Percentiles rank a stretch among this genome's conserved stretches.
Evolutionary conservation across 2,113 vertebrate genomes (phyloP).

Genomic region (Cyprinodon brontotheroides): DNA sequence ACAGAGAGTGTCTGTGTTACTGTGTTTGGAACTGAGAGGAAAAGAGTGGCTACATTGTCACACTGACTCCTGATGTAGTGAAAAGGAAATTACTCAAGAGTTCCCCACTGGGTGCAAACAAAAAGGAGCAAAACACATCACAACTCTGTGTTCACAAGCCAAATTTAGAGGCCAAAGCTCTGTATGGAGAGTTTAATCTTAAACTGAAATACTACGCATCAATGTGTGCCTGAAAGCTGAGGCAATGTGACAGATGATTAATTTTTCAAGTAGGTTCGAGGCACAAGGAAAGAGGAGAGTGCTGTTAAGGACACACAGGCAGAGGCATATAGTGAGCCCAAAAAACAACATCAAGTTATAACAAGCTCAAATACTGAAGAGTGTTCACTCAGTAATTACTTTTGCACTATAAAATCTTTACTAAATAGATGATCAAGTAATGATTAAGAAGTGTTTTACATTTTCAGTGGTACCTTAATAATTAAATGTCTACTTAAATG

Average conservation of each 20-base stretch:
- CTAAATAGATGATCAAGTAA: not conserved
- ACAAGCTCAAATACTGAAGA: constrained; percentile 1
- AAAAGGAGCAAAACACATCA: constrained; percentile 54
- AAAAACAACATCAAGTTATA: constrained; percentile 37
- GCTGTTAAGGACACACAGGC: constrained; percentile 29
- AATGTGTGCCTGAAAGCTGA: constrained; percentile 61
- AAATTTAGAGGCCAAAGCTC: constrained; percentile 33
- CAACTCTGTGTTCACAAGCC: constrained; percentile 46
- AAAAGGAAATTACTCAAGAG: constrained; percentile 64
- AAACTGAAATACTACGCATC: constrained; percentile 49
- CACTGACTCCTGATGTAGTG: constrained; percentile 54
- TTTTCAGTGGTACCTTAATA: too few relatives aligned
- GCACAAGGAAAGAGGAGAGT: constrained; percentile 36
- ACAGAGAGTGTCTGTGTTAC: constrained; percentile 61
- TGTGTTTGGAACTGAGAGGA: constrained; percentile 51
- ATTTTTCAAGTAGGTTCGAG: constrained; percentile 76
- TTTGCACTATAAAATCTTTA: not conserved
- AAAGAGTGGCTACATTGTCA: constrained; percentile 66
- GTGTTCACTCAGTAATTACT: not conserved
- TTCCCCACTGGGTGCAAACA: constrained; percentile 58
- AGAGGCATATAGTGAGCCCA: constrained; percentile 40
- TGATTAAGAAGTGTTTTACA: not conserved
- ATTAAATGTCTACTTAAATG: too few relatives aligned
- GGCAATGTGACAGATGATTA: constrained; percentile 75
- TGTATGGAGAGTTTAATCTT: constrained; percentile 34